Evolutionary conservation across 2,113 vertebrate genomes (phyloP).

Genomic region (Alethe diademata): DNA sequence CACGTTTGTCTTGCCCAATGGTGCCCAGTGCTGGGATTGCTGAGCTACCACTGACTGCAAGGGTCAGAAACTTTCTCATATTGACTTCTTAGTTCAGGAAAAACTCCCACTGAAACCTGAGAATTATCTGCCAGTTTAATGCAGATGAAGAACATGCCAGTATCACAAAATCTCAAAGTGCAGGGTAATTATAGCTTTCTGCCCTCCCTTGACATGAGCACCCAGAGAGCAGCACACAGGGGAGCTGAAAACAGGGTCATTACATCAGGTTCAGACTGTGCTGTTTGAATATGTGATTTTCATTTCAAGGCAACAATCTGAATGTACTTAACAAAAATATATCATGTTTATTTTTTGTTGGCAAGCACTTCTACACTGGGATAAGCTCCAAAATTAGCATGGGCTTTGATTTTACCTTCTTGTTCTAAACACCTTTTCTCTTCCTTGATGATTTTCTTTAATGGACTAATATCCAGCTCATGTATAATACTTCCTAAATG

Average conservation of each 20-base stretch:
- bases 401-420: not conserved
- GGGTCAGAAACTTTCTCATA: not conserved
- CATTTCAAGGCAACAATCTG: not conserved
- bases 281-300: not conserved
- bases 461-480: not conserved
- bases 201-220: not conserved
- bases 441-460: not conserved
- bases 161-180: not conserved
- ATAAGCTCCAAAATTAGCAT: not conserved
- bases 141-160: not conserved
- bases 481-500: not conserved
- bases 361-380: not conserved
- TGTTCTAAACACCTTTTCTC: not conserved
- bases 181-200: not conserved
- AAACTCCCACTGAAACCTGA: not conserved
- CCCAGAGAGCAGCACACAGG: not conserved
- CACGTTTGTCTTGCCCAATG: rapidly evolving
- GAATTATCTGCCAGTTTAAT: not conserved
- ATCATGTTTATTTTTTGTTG: not conserved
- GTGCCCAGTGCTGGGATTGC: not conserved
- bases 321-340: not conserved
- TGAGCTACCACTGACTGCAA: not conserved
- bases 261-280: not conserved
- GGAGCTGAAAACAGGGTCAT: not conserved
- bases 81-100: not conserved